These are phyloP conservation scores for Serranus cabrilla DNA, from an alignment of 2,797 vertebrate genomes.

Conservation along the genomic window DNA sequence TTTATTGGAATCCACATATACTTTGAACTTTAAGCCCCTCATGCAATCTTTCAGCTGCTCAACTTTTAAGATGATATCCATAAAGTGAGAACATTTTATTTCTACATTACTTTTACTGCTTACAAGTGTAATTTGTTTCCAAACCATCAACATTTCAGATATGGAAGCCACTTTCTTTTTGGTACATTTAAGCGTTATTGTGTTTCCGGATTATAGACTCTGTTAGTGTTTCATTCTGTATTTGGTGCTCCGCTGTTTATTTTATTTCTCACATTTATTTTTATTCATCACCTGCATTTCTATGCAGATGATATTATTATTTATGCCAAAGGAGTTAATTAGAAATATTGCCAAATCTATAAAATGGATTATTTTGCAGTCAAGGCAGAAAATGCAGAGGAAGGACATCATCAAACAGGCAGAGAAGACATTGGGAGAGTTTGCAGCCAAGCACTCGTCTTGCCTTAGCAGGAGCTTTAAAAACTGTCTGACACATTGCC, in stretches of 20 bases:
- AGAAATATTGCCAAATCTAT: slow-evolving; percentile 3
- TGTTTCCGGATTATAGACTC: neutral
- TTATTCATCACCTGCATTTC: neutral
- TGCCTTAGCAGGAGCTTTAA: neutral
- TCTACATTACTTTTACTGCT: slow-evolving; percentile 16
- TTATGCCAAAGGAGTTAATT: neutral
- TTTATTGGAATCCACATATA: slow-evolving; percentile 25
- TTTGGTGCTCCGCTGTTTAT: neutral
- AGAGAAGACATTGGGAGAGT: neutral
- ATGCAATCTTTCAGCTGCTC: slow-evolving; percentile 32
- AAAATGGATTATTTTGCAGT: slow-evolving; percentile 12
- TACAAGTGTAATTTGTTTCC: neutral
- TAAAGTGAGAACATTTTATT: slow-evolving; percentile 53
- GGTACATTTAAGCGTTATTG: neutral
- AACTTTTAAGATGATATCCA: slow-evolving; percentile 20
- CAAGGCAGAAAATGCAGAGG: slow-evolving; percentile 10
- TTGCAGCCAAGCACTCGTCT: slow-evolving; percentile 9
- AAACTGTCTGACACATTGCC: slow-evolving; percentile 2
- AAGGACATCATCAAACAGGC: slow-evolving; percentile 9
- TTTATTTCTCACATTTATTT: neutral
- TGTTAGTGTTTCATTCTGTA: neutral
- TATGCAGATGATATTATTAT: neutral
- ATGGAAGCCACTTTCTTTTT: neutral
- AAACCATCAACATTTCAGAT: neutral
- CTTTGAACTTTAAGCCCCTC: slow-evolving; percentile 32